Percentiles rank a stretch among this genome's conserved stretches.
Conservation (phyloP, 2,888 invertebrate genomes). For the Tipula lateralis region DNA sequence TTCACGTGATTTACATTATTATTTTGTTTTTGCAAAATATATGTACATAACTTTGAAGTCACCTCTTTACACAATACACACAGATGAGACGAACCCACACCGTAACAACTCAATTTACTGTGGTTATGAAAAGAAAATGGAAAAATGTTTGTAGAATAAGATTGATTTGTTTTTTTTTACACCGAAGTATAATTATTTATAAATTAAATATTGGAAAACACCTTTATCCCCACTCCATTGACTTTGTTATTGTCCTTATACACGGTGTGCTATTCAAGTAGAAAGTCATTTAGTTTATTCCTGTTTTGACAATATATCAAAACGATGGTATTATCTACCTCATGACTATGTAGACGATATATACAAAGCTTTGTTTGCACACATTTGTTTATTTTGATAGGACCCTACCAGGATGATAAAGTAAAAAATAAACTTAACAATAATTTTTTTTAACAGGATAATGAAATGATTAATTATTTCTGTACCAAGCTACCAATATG, state of each 20-base stretch:
- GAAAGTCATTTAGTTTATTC: not conserved
- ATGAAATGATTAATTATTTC: not conserved
- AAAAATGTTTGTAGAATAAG: not conserved
- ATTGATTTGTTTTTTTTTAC: not conserved
- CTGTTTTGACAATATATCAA: not conserved
- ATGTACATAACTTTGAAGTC: not conserved
- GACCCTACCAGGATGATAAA: not conserved
- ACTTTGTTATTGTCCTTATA: not conserved
- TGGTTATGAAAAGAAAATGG: not conserved
- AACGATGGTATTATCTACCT: not conserved
- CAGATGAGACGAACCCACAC: not conserved
- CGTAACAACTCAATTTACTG: not conserved
- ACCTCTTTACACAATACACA: not conserved
- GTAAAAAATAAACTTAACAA: not conserved
- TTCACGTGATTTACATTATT: not conserved
- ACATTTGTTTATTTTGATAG: not conserved
- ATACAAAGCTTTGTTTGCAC: not conserved
- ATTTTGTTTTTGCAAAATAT: not conserved
- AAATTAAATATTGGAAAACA: not conserved
- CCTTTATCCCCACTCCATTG: not conserved
- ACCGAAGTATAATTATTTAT: not conserved
- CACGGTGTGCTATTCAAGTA: not conserved
- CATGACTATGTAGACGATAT: not conserved
- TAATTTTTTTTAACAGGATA: not conserved
- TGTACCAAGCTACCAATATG: not conserved